These are phyloP conservation scores for Nowickia ferox DNA, from an alignment of 2,888 invertebrate species.

Conservation along the genomic window DNA sequence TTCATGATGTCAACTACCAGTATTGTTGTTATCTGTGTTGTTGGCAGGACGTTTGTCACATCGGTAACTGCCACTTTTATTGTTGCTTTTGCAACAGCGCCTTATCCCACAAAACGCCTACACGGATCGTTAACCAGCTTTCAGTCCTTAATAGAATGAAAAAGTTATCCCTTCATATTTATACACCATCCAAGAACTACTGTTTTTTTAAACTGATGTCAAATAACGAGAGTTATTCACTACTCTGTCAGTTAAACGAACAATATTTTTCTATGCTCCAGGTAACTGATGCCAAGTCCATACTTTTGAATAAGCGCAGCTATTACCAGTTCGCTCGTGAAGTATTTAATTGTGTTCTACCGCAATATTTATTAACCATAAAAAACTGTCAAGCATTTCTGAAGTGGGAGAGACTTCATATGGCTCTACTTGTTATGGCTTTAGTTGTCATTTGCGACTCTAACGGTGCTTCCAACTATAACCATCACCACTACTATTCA, in stretches of 20 bases:
- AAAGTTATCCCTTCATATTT: not conserved
- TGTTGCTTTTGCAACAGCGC: conserved; percentile 15
- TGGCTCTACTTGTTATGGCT: conserved; percentile 36
- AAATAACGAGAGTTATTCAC: conserved; percentile 10
- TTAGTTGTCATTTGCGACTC: conserved; percentile 55
- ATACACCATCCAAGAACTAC: not conserved
- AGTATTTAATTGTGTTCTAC: conserved; percentile 10
- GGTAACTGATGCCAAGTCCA: not conserved
- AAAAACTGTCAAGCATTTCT: conserved; percentile 22
- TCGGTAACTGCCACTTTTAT: conserved; percentile 19
- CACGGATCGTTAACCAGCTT: not conserved
- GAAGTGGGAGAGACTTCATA: conserved; percentile 35
- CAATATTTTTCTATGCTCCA: conserved; percentile 1
- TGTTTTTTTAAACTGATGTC: conserved; percentile 22
- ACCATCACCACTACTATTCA: conserved; percentile 32
- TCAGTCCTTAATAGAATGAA: conserved; percentile 5
- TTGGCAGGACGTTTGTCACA: conserved; percentile 33
- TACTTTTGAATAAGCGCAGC: conserved; percentile 17
- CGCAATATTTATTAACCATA: conserved; percentile 30
- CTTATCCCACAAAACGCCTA: not conserved
- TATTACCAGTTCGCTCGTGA: conserved; percentile 6
- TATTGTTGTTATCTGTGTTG: conserved; percentile 54
- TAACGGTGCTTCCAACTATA: conserved; percentile 17
- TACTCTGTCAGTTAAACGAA: not conserved
- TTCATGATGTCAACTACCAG: conserved; percentile 17